Conservation (phyloP, 2,113 vertebrate species). For the Lanius ludovicianus region DNA sequence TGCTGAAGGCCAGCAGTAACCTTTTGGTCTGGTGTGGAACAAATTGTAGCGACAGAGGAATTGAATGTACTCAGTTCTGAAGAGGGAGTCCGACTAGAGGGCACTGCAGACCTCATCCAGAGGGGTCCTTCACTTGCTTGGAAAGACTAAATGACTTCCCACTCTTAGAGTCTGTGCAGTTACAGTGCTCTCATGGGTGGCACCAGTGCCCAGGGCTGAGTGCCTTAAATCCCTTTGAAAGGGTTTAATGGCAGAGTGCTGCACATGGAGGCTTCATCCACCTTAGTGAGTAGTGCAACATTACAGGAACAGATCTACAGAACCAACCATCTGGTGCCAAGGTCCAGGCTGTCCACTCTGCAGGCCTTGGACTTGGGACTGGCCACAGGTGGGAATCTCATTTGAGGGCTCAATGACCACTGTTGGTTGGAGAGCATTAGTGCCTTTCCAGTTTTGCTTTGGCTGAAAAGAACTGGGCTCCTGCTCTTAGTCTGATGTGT, state of each 20-base stretch:
- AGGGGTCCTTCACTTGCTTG: neutral
- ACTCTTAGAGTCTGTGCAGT: neutral
- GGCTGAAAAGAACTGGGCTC: neutral
- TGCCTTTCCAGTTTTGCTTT: neutral
- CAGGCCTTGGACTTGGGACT: neutral
- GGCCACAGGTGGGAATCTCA: fast-evolving
- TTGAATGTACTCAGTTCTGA: neutral
- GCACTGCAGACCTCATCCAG: neutral
- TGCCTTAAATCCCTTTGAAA: neutral
- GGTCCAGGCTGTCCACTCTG: neutral
- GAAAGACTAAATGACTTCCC: neutral
- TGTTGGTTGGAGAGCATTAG: neutral
- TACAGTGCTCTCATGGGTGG: neutral
- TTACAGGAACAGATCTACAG: neutral
- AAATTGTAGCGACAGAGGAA: neutral
- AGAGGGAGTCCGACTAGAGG: neutral
- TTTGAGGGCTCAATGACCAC: neutral
- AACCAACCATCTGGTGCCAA: neutral
- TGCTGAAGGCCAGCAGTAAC: neutral
- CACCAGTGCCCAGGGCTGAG: fast-evolving
- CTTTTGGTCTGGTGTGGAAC: neutral
- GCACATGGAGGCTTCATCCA: neutral
- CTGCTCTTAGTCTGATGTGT: neutral
- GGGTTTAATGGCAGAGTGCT: neutral
- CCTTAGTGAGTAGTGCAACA: neutral